Base-by-base conservation (phyloP, 64 coral and sea anemone species). In the Montipora cactus region DNA sequence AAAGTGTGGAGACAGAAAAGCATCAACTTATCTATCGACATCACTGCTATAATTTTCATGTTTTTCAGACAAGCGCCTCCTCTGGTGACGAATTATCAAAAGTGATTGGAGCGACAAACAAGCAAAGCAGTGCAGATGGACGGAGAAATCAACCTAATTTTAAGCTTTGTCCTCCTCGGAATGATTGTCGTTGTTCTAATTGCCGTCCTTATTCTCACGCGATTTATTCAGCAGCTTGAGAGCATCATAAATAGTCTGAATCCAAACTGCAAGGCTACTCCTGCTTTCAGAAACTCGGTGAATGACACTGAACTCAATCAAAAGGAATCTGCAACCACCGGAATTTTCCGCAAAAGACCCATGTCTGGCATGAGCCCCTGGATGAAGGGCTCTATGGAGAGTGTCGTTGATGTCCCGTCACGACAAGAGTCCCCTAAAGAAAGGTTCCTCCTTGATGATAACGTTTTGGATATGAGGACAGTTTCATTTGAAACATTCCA, bases 321-420 rank as follows among this genome's bases (percentile, higher is more conserved):
- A n/a, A 62, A 48, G 15, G 81, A 70, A 15, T 53, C 18, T 1
- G 47, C 44, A 13, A 78, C 76, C 0, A n/a, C 19, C 3, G n/a
- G 79, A 3, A 10, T 5, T 6, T 5, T 64, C 15, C n/a, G 5
- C 7, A 2, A 68, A 12, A 45, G 5, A 86, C 66, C 82, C 47
- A 19, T 68, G 23, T 81, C 79, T 81, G 53, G 79, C 21, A 84
- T 58, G 22, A 47, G 81, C 16, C 5, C 81, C n/a, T 86, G 62
- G 62, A 23, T 50, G 4, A 21, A 2, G 64, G 46, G 19, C 7
- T 86, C 82, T 19, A 86, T 7, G 64, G 82, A 86, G 47, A 86
- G 66, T 20, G 61, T 86, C 49, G 46, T 71, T 49, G 3, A 9
- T 0, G 82, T 86, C 10, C 66, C 82, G 4, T 86, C 82, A 50